Percentiles rank a stretch among this genome's conserved stretches.
These are phyloP conservation scores for Xiphydria camelus DNA, from an alignment of 2,888 invertebrate genomes.

Conservation along the genomic window DNA sequence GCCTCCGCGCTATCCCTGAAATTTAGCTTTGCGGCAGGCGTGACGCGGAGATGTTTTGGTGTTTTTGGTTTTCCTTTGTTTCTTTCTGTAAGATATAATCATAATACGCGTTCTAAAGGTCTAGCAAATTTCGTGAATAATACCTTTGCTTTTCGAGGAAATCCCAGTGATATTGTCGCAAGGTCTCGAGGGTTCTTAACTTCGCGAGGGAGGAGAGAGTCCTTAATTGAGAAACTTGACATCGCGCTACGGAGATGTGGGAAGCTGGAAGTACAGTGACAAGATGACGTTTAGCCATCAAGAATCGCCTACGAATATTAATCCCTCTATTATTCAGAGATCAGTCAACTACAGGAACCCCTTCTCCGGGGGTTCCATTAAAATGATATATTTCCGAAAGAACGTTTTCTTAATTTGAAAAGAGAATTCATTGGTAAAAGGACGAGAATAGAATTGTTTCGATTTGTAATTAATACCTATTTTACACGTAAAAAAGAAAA, in stretches of 20 bases:
- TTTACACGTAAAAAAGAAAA: no score
- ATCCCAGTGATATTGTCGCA: background rate
- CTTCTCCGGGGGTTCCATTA: no score
- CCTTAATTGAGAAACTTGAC: slow-evolving; percentile 45
- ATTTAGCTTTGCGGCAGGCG: slow-evolving; percentile 1
- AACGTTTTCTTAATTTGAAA: no score
- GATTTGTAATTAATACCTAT: no score
- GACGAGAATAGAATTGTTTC: no score
- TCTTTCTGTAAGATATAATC: no score
- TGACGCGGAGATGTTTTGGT: background rate
- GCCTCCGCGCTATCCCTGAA: slow-evolving; percentile 1
- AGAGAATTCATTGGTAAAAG: no score
- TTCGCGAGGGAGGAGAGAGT: slow-evolving; percentile 20
- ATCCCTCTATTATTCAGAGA: slow-evolving; percentile 44
- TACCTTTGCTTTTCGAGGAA: background rate
- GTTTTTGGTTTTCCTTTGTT: background rate
- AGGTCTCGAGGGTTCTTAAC: background rate
- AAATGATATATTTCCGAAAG: no score
- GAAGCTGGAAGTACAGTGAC: slow-evolving; percentile 21
- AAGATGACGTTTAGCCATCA: slow-evolving; percentile 28
- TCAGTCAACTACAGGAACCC: no score
- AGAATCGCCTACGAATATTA: slow-evolving; percentile 39
- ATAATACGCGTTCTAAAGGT: no score
- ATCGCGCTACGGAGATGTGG: slow-evolving; percentile 23
- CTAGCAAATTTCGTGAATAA: no score